Percentiles rank a stretch among this genome's conserved stretches.
Conservation (phyloP, 2,797 vertebrate species). For the Balearica regulorum region DNA sequence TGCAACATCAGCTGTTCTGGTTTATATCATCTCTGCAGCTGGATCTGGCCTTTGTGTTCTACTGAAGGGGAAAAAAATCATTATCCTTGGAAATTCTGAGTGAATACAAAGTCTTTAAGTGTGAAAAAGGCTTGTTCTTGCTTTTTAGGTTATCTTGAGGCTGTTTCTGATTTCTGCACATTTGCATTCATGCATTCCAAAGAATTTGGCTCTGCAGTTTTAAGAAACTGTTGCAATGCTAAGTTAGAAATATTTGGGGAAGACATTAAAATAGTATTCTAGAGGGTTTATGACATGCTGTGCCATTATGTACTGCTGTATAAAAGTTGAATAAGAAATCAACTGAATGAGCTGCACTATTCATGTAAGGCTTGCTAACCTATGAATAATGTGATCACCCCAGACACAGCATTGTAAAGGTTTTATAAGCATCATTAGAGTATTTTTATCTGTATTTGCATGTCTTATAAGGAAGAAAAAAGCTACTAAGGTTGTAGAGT, state of each 20-base stretch:
- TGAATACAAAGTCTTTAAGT: not conserved
- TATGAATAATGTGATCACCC: conserved; percentile 14
- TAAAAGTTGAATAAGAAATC: conserved; percentile 46
- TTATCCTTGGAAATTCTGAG: conserved; percentile 1
- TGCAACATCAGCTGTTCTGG: not conserved
- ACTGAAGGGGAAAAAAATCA: not conserved
- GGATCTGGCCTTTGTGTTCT: not conserved
- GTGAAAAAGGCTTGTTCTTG: conserved; percentile 15
- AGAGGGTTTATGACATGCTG: not conserved
- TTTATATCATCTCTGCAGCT: not conserved
- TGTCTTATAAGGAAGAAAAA: not conserved
- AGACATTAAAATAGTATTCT: conserved; percentile 31
- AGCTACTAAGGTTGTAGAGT: not conserved
- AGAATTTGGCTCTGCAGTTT: not conserved
- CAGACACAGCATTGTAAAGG: not conserved
- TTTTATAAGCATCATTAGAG: not conserved
- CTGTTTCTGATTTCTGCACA: not conserved
- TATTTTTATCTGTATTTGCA: conserved; percentile 23
- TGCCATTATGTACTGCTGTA: not conserved
- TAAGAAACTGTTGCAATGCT: conserved; percentile 3
- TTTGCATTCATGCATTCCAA: not conserved
- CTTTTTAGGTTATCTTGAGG: not conserved
- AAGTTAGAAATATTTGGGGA: conserved; percentile 36
- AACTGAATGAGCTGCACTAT: conserved; percentile 29
- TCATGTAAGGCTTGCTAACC: not conserved